Evolutionary conservation across 2,888 invertebrate species (phyloP).

Genomic region (Rhogogaster chlorosoma): DNA sequence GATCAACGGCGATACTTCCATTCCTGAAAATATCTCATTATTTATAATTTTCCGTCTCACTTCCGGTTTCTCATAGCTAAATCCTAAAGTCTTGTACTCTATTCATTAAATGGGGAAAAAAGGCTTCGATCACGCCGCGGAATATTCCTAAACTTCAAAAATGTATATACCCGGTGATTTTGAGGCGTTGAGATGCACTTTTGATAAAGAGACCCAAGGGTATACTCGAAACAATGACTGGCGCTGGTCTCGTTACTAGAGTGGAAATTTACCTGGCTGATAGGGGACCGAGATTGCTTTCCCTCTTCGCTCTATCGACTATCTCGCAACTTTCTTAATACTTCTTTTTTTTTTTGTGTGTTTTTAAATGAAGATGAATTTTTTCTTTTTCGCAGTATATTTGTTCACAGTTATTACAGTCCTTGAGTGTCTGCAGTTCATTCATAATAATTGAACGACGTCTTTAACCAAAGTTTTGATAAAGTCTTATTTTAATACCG

Average conservation of each 20-base stretch:
- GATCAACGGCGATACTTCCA: background rate
- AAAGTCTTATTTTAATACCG: background rate
- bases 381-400: background rate
- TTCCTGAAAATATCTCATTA: constrained; percentile 67
- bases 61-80: constrained; percentile 55
- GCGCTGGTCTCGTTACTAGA: constrained; percentile 69
- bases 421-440: background rate
- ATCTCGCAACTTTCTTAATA: background rate
- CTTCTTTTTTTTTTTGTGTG: no score
- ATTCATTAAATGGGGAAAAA: background rate
- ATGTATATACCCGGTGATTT: constrained; percentile 37
- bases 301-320: background rate
- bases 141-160: constrained; percentile 18
- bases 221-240: constrained; percentile 73
- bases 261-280: constrained; percentile 57
- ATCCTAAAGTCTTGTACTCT: constrained; percentile 56
- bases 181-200: constrained; percentile 71
- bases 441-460: background rate
- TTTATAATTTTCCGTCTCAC: constrained; percentile 76
- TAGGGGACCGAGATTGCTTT: background rate
- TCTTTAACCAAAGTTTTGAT: background rate
- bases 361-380: background rate
- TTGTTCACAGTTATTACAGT: background rate
- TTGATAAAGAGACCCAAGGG: constrained; percentile 70
- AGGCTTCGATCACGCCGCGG: constrained; percentile 5